Percentiles rank a stretch among this genome's conserved stretches.
phyloP scores from a whole-genome alignment of 2,888 invertebrate genomes.

The Drosophila prostipennis region DNA sequence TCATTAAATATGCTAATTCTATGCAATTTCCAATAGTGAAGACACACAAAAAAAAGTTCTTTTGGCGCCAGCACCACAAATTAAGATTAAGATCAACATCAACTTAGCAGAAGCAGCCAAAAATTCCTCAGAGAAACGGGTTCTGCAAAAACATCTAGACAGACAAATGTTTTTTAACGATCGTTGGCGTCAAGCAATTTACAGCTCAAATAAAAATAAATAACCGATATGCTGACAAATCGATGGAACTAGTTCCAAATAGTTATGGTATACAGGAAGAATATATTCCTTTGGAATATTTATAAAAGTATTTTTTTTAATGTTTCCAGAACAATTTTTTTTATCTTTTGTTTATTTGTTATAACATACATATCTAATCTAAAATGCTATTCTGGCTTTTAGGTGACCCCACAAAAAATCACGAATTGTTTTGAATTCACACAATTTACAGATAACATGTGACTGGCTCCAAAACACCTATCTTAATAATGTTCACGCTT shows the following conservation, averaged over 20 bases:
- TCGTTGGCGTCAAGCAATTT: slow-evolving; percentile 74
- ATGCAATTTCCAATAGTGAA: slow-evolving; percentile 38
- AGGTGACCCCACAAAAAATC: too few relatives aligned
- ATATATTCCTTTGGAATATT: not conserved
- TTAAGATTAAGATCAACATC: slow-evolving; percentile 74
- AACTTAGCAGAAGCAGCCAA: slow-evolving; percentile 37
- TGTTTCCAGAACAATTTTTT: too few relatives aligned
- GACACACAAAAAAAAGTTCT: slow-evolving; percentile 37
- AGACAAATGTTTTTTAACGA: slow-evolving; percentile 58
- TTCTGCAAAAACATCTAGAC: slow-evolving; percentile 49
- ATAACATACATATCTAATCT: too few relatives aligned
- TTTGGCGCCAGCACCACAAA: slow-evolving; percentile 75
- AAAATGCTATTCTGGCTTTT: too few relatives aligned
- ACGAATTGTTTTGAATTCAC: too few relatives aligned
- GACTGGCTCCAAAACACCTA: slow-evolving; percentile 7
- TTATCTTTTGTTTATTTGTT: too few relatives aligned
- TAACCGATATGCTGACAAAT: slow-evolving; percentile 62
- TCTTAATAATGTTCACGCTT: slow-evolving; percentile 20
- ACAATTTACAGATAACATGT: slow-evolving; percentile 12
- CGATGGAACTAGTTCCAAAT: slow-evolving; percentile 49
- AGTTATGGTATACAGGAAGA: slow-evolving; percentile 3
- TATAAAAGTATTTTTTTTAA: not conserved
- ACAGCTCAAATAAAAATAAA: slow-evolving; percentile 71
- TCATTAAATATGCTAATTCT: slow-evolving; percentile 62
- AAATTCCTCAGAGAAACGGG: slow-evolving; percentile 55